Base-by-base conservation (phyloP, 2,888 invertebrate species). In the Chaetoderma sp. region DNA sequence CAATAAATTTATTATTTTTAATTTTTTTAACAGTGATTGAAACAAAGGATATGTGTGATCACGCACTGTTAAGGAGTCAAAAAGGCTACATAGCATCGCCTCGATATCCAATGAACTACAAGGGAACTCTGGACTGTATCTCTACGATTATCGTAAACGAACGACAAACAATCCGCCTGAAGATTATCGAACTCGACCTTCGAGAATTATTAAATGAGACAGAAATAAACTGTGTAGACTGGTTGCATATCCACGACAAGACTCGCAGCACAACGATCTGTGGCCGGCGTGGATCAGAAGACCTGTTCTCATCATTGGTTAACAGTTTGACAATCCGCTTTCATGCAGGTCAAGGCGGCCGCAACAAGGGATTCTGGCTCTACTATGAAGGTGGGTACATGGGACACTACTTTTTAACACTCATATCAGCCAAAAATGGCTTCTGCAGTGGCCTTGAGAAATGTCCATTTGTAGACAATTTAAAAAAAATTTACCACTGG, bases 321-420 rank as follows among this genome's bases (percentile, higher is more conserved):
- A 74, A 73, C 44, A 66, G 74, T 28, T 72, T 83, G 4, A 70
- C 77, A 18, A 73, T 83, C 13, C 65, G 68, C 49, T 76, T 82
- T 45, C 70, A 70, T 28, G 70, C 77, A 5, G 64, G 74, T 21
- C 55, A 30, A 4, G 68, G 59, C n/a, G 67, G 56, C 4, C 71
- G 62, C 25, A 76, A 76, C 60, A 82, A 81, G 60, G 83, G 83
- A 44, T 81, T 83, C 73, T 83, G 83, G 83, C 69, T 83, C 16
- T 82, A 81, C 66, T 83, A 78, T 70, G 82, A 83, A 78, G 83
- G 83, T 83, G 72, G 44, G 69, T 28, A n/a, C 10, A 30, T 18
- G n/a, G n/a, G 13, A 10, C 18, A 16, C 18, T 21, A 47, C n/a
- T n/a, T n/a, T n/a, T n/a, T n/a, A n/a, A n/a, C n/a, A n/a, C n/a